Base-by-base conservation (phyloP, 1,140 invertebrate genomes). In the Dermatophagoides farinae region DNA sequence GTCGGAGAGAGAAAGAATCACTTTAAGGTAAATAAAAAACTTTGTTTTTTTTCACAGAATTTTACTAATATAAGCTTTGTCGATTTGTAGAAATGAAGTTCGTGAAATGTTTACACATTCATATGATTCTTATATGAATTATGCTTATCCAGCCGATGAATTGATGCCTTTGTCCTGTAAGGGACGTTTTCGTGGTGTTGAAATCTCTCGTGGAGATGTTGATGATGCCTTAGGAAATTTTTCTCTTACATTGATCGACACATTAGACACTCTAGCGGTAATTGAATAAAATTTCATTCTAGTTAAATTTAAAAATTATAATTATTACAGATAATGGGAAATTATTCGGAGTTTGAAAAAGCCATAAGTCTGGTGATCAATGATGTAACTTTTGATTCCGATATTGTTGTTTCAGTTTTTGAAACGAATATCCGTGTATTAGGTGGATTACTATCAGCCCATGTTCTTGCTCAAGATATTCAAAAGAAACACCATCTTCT, bases 141-240 rank as follows among this genome's bases (percentile, higher is more conserved):
- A 96, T 79, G 93, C 93, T 18, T 97, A 88, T 77, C 93, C 93
- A 61, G 91, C 91, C 31, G 93, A 98, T 78, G 93, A 97, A 74
- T 74, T 98, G 49, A 96, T 97, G 91, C 93, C 93, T 1, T 75
- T 98, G 25, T 90, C 84, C 70, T 98, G 93, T 72, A 82, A 85
- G 70, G 92, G 91, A 43, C 75, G 93, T 57, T 93, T 83, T 71
- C 75, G 91, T 66, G 74, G 72, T 12, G 68, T 71, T 31, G 86
- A 89, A 60, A 81, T 86, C 16, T 85, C 83, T 59, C 76, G 93
- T 62, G 93, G 93, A 10, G 92, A 97, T 71, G 86, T 97, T 73
- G 91, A 97, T 75, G 91, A 95, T 72, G 81, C 83, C 44, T 74
- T 97, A 61, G 92, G 93, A 76, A 97, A 97, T 74, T 97, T 93